phyloP scores from a whole-genome alignment of 2,888 invertebrate genomes.

The Palloptera scutellata region DNA sequence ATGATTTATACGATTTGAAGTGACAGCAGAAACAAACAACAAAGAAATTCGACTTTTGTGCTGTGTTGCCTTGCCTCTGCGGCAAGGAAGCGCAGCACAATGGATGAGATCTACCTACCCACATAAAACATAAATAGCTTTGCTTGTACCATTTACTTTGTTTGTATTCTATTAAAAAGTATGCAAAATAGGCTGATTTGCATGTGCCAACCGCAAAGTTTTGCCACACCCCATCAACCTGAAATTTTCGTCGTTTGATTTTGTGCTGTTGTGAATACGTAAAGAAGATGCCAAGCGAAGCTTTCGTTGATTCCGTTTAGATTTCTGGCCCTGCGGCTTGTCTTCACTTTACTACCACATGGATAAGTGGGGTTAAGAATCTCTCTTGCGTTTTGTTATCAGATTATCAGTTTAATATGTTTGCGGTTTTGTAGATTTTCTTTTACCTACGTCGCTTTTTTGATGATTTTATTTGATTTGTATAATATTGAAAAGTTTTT shows the following conservation, averaged over 20 bases:
- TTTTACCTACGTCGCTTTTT: conserved; percentile 14
- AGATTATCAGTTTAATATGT: conserved; percentile 5
- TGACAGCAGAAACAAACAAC: conserved; percentile 43
- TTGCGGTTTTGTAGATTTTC: conserved; percentile 20
- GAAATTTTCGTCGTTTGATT: not conserved
- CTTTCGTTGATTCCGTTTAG: too few species aligned
- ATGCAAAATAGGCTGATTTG: conserved; percentile 16
- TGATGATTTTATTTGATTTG: conserved; percentile 38
- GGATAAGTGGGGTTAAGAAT: conserved; percentile 34
- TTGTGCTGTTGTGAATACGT: too few species aligned
- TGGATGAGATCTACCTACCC: too few species aligned
- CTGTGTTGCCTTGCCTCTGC: too few species aligned
- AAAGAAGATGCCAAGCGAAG: too few species aligned
- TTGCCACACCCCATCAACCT: not conserved
- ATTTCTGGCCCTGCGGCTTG: not conserved
- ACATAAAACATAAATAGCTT: too few species aligned
- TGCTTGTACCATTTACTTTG: not conserved
- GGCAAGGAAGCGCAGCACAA: too few species aligned
- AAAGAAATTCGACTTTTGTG: not conserved
- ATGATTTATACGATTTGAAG: conserved; percentile 55
- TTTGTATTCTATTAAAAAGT: conserved; percentile 8
- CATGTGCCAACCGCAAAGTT: conserved; percentile 8
- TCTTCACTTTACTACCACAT: not conserved
- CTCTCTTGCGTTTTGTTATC: not conserved
- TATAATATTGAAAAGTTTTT: conserved; percentile 34